Percentiles rank a stretch among this genome's conserved stretches.
Conservation (phyloP, 2,888 invertebrate genomes). For the Drosophila fungiperda region DNA sequence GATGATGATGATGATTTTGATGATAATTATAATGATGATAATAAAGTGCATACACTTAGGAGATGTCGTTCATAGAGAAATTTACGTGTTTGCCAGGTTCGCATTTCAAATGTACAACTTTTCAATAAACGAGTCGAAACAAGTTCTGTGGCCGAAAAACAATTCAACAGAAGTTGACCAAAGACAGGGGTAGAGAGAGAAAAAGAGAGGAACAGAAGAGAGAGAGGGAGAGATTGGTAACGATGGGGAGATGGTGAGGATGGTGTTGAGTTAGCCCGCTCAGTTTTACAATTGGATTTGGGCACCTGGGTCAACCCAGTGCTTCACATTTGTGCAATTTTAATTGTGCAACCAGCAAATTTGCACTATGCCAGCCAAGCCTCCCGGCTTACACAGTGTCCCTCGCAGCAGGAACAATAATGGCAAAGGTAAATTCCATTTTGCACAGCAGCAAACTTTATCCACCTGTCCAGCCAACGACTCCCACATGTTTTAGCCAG, state of each 20-base stretch:
- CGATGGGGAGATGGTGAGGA: background rate
- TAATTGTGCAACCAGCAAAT: conserved; percentile 62
- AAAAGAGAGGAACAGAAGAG: background rate
- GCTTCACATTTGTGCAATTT: conserved; percentile 62
- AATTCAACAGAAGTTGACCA: conserved; percentile 44
- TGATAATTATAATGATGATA: conserved; percentile 9
- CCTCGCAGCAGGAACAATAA: conserved; percentile 42
- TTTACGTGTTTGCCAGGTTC: conserved; percentile 40
- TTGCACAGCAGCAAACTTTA: conserved; percentile 55
- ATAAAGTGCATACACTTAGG: conserved; percentile 45
- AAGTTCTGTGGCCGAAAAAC: conserved; percentile 59
- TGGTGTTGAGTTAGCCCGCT: conserved; percentile 27
- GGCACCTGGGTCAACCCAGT: conserved; percentile 32
- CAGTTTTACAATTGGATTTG: conserved; percentile 59
- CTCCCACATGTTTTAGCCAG: conserved; percentile 35
- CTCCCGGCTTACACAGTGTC: no score
- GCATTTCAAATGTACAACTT: conserved; percentile 58
- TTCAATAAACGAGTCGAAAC: conserved; percentile 73
- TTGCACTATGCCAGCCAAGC: conserved; percentile 34
- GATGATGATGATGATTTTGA: conserved; percentile 9
- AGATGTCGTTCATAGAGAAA: conserved; percentile 61
- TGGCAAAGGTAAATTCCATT: conserved; percentile 59
- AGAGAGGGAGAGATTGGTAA: background rate
- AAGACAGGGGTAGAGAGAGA: background rate
- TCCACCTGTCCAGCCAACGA: conserved; percentile 36